phyloP scores from a whole-genome alignment of 2,888 invertebrate species.

The Parthenolecanium corni region DNA sequence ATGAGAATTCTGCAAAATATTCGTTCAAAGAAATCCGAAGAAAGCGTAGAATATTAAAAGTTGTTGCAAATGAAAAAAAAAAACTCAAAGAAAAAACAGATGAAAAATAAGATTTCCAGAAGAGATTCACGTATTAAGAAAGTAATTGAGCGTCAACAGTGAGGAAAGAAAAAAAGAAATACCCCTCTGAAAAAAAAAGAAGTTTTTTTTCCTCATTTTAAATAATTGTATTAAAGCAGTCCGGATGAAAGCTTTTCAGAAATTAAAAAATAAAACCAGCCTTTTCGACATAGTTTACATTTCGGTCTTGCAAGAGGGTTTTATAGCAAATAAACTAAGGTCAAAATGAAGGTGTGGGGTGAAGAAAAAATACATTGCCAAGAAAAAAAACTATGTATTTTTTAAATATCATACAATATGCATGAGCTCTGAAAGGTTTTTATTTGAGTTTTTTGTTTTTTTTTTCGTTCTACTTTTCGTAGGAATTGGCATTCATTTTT shows the following conservation, averaged over 20 bases:
- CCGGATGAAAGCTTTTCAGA: slow-evolving; percentile 24
- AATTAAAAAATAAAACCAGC: slow-evolving; percentile 25
- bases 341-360: too few species aligned
- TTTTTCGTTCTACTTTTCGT: too few species aligned
- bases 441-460: background rate
- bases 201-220: slow-evolving; percentile 17
- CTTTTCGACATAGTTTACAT: slow-evolving; percentile 22
- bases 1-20: too few species aligned
- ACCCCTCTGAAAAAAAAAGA: background rate
- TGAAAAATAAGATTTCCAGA: background rate
- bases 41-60: background rate
- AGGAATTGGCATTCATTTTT: too few species aligned
- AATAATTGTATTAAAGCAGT: slow-evolving; percentile 27
- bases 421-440: slow-evolving; percentile 23
- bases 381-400: slow-evolving; percentile 18
- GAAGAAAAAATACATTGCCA: background rate
- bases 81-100: background rate
- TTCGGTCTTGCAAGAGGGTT: background rate
- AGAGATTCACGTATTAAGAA: slow-evolving; percentile 20
- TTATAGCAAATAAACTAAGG: too few species aligned
- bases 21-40: background rate
- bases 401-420: slow-evolving; percentile 24
- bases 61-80: background rate
- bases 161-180: background rate
- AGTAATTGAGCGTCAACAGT: slow-evolving; percentile 19